Percentiles rank a stretch among this genome's conserved stretches.
These are phyloP conservation scores for Gymnodraco acuticeps DNA, from an alignment of 2,797 vertebrate genomes.

Conservation along the genomic window DNA sequence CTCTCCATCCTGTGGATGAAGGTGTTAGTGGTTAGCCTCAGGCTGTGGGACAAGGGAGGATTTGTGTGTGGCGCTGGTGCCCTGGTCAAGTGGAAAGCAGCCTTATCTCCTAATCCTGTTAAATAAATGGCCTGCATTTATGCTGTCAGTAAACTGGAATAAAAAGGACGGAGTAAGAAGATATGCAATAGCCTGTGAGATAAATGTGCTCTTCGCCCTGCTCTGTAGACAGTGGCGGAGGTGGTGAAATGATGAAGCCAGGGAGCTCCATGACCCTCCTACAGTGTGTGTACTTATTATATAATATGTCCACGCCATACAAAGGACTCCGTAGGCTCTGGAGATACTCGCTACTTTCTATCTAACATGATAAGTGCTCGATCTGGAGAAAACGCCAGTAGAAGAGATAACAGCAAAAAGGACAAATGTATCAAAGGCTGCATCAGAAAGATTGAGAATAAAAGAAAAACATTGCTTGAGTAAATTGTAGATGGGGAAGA, in stretches of 20 bases:
- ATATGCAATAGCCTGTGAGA: slow-evolving; percentile 57
- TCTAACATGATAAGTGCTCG: slow-evolving; percentile 46
- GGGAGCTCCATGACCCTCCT: slow-evolving; percentile 48
- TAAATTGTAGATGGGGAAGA: slow-evolving; percentile 21
- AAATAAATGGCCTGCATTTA: slow-evolving; percentile 79
- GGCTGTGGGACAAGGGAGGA: slow-evolving; percentile 63
- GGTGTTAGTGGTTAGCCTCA: slow-evolving; percentile 64
- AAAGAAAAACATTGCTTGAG: slow-evolving; percentile 33
- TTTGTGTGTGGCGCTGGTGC: slow-evolving; percentile 59
- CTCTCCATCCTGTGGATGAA: slow-evolving; percentile 44
- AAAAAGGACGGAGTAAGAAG: slow-evolving; percentile 53
- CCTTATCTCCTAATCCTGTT: slow-evolving; percentile 80
- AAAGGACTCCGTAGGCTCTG: slow-evolving; percentile 42
- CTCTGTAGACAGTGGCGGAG: slow-evolving; percentile 49
- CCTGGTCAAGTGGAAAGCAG: slow-evolving; percentile 67
- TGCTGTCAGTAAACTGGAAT: slow-evolving; percentile 70
- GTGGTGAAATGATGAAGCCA: slow-evolving; percentile 54
- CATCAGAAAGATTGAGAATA: slow-evolving; percentile 42
- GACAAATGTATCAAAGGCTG: slow-evolving; percentile 53
- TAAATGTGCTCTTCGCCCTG: slow-evolving; percentile 65
- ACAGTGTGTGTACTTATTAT: slow-evolving; percentile 43
- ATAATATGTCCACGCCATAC: slow-evolving; percentile 41
- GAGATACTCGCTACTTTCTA: slow-evolving; percentile 43
- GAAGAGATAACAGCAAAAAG: slow-evolving; percentile 31
- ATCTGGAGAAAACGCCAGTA: slow-evolving; percentile 35